These are phyloP conservation scores for Rhinogobius similis DNA, from an alignment of 2,113 vertebrate genomes.

Conservation along the genomic window DNA sequence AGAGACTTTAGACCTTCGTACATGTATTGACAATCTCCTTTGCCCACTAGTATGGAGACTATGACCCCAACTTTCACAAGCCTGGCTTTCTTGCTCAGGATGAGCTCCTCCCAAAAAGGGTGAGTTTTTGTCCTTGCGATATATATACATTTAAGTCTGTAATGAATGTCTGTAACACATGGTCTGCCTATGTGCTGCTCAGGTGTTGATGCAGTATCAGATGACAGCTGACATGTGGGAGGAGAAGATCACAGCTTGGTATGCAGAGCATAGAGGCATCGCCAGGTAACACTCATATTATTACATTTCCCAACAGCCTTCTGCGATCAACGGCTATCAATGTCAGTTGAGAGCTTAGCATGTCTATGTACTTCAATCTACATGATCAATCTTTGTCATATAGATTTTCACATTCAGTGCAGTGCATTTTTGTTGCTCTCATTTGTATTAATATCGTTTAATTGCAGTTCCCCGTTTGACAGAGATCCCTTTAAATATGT, in stretches of 20 bases:
- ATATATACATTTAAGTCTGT: background rate
- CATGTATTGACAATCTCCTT: background rate
- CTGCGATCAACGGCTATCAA: background rate
- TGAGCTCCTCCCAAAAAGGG: slow-evolving; percentile 88
- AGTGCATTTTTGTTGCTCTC: background rate
- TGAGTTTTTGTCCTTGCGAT: slow-evolving; percentile 60
- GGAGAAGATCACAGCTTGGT: slow-evolving; percentile 93
- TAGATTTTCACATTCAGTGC: background rate
- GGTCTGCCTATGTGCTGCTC: background rate
- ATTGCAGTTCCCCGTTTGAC: background rate
- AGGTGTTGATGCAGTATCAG: slow-evolving; percentile 95
- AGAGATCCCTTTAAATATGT: background rate
- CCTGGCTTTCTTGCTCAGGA: slow-evolving; percentile 88
- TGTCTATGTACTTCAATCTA: background rate
- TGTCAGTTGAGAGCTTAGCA: background rate
- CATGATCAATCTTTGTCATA: background rate
- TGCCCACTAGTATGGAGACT: slow-evolving; percentile 85
- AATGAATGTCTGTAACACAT: background rate
- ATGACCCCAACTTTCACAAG: slow-evolving; percentile 88
- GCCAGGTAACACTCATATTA: slow-evolving; percentile 81
- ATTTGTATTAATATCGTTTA: background rate
- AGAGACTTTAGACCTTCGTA: background rate
- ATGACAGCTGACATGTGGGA: slow-evolving; percentile 97
- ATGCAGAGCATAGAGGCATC: slow-evolving; percentile 89
- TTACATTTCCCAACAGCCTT: background rate